Base-by-base conservation (phyloP, 2,888 invertebrate species). In the Hirtodrosophila alboralis region DNA sequence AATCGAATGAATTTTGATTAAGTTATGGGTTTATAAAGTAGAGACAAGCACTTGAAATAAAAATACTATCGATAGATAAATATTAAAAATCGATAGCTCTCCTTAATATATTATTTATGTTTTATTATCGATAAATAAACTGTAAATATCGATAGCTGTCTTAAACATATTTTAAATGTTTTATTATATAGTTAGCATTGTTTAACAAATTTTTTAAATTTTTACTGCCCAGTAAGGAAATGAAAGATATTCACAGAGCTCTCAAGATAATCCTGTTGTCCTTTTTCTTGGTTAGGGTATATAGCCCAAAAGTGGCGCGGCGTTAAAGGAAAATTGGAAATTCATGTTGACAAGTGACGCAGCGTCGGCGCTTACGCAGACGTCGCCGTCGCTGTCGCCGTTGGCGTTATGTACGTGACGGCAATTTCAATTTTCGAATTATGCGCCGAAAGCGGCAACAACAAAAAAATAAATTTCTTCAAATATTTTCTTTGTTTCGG, bases 301-400 rank as follows among this genome's bases (percentile, higher is more conserved):
- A 65, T 65, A 52, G 33, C 37, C 23, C 40, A 7, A 49, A 69
- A 63, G 64, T 54, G 63, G 28, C 47, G 38, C 48, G 64, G 41
- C 62, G 67, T 40, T 44, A 56, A 63, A 48, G 59, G 61, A 78
- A 84, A 79, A 83, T 77, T 80, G 72, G 79, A 84, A 77, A 79
- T 81, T 84, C 81, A 81, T 81, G 84, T 81, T 84, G 84, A 84
- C 83, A 84, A 83, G 77, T 79, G 79, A 58, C 60, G 69, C 67
- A 70, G 59, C 54, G 60, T 28, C 38, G 53, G 10, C 27, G 34
- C 18, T 18, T 18, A 3, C 4, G 18, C 18, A 5, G 49, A n/a
- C 34, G 28, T 4, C n/a, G 30, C 10, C 21, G 37, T 31, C 10
- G 43, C 21, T 60, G 59, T 49, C 49, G 76, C 71, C 72, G 79